Conservation (phyloP, 2,113 vertebrate species). For the Rana temporaria region DNA sequence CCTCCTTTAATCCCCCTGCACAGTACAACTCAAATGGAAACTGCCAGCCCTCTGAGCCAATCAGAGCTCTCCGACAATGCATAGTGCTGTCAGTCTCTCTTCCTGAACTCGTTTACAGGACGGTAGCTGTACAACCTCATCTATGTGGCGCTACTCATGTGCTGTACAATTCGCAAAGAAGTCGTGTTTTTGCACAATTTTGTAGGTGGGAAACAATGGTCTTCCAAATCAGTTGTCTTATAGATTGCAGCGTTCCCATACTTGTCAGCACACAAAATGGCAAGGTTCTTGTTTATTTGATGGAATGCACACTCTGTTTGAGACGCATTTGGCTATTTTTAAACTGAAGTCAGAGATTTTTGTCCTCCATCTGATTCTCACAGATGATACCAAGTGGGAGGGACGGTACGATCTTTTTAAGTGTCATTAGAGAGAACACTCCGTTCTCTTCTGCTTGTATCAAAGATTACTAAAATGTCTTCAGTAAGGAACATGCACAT, state of each 20-base stretch:
- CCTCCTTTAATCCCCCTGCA: too few species aligned
- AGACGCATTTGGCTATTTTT: conserved; percentile 55
- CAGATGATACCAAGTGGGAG: conserved; percentile 53
- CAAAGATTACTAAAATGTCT: conserved; percentile 28
- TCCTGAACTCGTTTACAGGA: too few species aligned
- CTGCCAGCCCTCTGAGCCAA: too few species aligned
- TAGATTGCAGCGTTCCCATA: conserved; percentile 22
- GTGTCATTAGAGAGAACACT: conserved; percentile 50
- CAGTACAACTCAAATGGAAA: too few species aligned
- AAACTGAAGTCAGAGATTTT: conserved; percentile 56
- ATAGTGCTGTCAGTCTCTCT: too few species aligned
- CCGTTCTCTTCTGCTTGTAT: conserved; percentile 37
- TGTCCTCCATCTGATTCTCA: conserved; percentile 52
- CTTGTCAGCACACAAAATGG: conserved; percentile 50
- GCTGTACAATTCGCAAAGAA: too few species aligned
- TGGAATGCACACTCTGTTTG: conserved; percentile 28
- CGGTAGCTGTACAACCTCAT: too few species aligned
- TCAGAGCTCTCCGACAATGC: too few species aligned
- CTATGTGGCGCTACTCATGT: too few species aligned
- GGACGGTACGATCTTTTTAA: conserved; percentile 40
- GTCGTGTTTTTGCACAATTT: background rate
- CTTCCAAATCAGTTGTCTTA: background rate
- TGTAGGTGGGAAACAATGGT: background rate
- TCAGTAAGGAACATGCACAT: conserved; percentile 17
- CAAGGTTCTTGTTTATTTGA: conserved; percentile 45